These are phyloP conservation scores for Takifugu flavidus DNA, from an alignment of 2,113 vertebrate species.

Conservation along the genomic window DNA sequence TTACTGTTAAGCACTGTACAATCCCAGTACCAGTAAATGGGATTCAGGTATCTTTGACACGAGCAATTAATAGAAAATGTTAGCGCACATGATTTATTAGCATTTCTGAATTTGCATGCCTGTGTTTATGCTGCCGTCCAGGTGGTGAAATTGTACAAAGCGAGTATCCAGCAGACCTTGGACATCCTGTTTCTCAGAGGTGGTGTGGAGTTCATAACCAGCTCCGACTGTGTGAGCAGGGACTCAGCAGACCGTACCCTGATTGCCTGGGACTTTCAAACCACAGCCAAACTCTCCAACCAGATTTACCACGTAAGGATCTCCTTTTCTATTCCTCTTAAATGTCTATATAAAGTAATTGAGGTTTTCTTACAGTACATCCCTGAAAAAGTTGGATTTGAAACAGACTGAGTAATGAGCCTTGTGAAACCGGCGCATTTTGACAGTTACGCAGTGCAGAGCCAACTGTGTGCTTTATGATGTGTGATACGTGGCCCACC, in stretches of 20 bases:
- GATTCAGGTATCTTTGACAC: too few relatives aligned
- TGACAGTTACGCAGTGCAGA: slow-evolving; percentile 14
- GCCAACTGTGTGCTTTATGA: background rate
- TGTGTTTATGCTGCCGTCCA: slow-evolving; percentile 41
- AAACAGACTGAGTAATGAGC: slow-evolving; percentile 12
- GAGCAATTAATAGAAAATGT: too few relatives aligned
- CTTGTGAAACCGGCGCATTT: slow-evolving; percentile 6
- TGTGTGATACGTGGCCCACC: background rate
- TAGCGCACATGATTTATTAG: too few relatives aligned
- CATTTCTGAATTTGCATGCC: background rate
- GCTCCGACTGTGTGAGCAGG: slow-evolving; percentile 90
- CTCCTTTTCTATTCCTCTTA: background rate
- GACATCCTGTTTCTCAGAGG: slow-evolving; percentile 88
- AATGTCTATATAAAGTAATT: background rate
- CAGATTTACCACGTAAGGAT: slow-evolving; percentile 93
- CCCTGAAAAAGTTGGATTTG: slow-evolving; percentile 2
- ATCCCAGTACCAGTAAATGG: too few relatives aligned
- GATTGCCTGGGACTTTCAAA: slow-evolving; percentile 92
- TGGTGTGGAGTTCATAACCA: slow-evolving; percentile 87
- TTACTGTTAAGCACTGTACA: too few relatives aligned
- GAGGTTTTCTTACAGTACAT: background rate
- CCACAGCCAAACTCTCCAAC: slow-evolving; percentile 91
- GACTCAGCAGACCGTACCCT: slow-evolving; percentile 95
- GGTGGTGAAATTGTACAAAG: slow-evolving; percentile 85
- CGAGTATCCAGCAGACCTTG: slow-evolving; percentile 91